phyloP scores from a whole-genome alignment of 2,113 vertebrate genomes.

The Sminthopsis crassicaudata region DNA sequence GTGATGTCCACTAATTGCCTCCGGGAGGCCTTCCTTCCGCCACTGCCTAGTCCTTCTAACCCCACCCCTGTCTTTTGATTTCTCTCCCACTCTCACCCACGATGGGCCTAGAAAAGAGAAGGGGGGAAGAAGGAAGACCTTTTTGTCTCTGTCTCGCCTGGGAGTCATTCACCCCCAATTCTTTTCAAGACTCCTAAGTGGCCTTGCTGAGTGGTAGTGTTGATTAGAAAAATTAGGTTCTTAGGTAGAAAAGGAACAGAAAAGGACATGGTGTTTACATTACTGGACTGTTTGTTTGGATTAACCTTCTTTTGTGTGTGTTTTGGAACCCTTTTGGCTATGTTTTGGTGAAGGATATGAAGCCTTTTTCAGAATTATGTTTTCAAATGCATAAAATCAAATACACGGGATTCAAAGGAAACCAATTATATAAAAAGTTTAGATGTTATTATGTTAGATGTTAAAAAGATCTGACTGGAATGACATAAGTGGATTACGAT shows the following conservation, averaged over 20 bases:
- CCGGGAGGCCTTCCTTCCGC: slow-evolving; percentile 69
- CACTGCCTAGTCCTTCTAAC: slow-evolving; percentile 17
- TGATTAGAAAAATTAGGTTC: background rate
- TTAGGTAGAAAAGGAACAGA: background rate
- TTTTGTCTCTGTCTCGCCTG: background rate
- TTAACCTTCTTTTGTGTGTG: background rate
- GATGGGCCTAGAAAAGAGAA: slow-evolving; percentile 16
- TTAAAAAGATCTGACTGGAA: background rate
- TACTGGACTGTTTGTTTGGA: background rate
- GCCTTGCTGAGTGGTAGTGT: background rate
- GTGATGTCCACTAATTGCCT: slow-evolving; percentile 67
- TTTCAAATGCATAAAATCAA: background rate
- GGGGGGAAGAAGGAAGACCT: background rate
- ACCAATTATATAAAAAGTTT: background rate
- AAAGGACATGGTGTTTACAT: background rate
- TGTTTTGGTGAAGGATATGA: background rate
- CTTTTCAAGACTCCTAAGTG: background rate
- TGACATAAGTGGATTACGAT: background rate
- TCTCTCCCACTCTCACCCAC: slow-evolving; percentile 29
- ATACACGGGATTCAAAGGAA: background rate
- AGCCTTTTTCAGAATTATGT: background rate
- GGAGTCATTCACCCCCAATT: background rate
- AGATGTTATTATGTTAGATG: no score
- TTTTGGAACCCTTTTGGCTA: background rate
- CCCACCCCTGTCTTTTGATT: slow-evolving; percentile 48